A percentile compares a stretch with the other conserved stretches of the same genome.
phyloP scores from a whole-genome alignment of 2,888 invertebrate genomes.

The Aporophyla lueneburgensis region DNA sequence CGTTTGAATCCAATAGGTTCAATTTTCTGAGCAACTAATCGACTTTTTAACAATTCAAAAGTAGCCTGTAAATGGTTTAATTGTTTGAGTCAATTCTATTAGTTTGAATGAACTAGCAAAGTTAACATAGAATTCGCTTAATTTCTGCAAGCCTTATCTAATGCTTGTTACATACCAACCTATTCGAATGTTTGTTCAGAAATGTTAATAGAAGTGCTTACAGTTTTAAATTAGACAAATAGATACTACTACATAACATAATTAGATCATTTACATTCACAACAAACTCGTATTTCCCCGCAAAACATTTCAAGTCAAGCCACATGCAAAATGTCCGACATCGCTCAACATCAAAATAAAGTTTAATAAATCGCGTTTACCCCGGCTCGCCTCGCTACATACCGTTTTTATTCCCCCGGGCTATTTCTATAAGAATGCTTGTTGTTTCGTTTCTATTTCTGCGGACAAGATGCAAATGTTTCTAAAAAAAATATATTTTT shows the following conservation, averaged over 20 bases:
- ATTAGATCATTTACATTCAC: not conserved
- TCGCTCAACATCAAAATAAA: slow-evolving; percentile 60
- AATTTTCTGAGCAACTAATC: too few relatives aligned
- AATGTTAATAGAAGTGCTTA: too few relatives aligned
- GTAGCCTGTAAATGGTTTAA: too few relatives aligned
- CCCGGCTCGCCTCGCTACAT: slow-evolving; percentile 3
- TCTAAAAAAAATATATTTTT: not conserved
- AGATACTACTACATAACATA: not conserved
- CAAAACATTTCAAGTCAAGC: slow-evolving; percentile 31
- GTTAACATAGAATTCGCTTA: too few relatives aligned
- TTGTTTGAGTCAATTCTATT: too few relatives aligned
- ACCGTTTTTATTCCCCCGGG: slow-evolving; percentile 50
- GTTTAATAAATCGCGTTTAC: slow-evolving; percentile 53
- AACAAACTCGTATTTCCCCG: not conserved
- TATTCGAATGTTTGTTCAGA: too few relatives aligned
- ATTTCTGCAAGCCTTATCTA: too few relatives aligned
- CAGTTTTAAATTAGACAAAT: too few relatives aligned
- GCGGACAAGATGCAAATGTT: slow-evolving; percentile 31
- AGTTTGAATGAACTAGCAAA: too few relatives aligned
- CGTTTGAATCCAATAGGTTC: too few relatives aligned
- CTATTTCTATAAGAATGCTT: slow-evolving; percentile 22
- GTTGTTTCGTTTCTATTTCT: slow-evolving; percentile 32
- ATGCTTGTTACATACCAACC: too few relatives aligned
- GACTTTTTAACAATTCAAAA: too few relatives aligned
- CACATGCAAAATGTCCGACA: slow-evolving; percentile 46